Evolutionary conservation across 1,140 invertebrate species (phyloP), one percentile per base, ranked within the genome.

Genomic region (Teleopsis dalmanni): DNA sequence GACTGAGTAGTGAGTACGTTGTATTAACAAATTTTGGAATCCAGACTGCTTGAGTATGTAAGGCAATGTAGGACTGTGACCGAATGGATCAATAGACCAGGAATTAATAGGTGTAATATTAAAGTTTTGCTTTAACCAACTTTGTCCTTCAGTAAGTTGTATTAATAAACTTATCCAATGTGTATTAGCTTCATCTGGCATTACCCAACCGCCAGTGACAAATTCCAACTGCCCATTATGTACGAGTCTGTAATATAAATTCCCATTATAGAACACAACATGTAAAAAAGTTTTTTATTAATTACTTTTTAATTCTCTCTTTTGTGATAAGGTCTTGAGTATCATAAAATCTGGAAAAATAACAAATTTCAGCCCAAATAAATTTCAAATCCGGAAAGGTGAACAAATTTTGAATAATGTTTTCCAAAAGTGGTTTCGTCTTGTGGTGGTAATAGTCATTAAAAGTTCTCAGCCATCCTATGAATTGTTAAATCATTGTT

Each of bases 31-130:
- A 65, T 90, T 88, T 47, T 91, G 78, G 14, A 98, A 76, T 0
- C 91, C 91, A 44, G 87, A 82, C 50, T 84, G 72, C 64, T 92
- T 91, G 10, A 95, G 70, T 8, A 99, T 68, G 59, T 90, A 90
- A 0, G 95, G 88, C 76, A 96, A 84, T 0, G 88, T 87, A 8
- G 91, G 84, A 1, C 89, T 91, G 52, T 88, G 75, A 10, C 91
- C 95, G 71, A 99, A 98, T 0, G 95, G 94, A 76, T 99, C 95
- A 50, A 98, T 98, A 0, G 92, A 77, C 95, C 95, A 98, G 18
- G 88, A 78, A 51, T 81, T 89, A 67, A 76, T 83, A 1, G 88
- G 87, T 14, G 79, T 81, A 47, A 85, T 80, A 58, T 83, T 85
- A 14, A 98, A 69, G 69, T 94, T 82, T 33, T 84, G 75, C 37